phyloP scores from a whole-genome alignment of 2,888 invertebrate species.

The Eudasyphora cyanicolor region DNA sequence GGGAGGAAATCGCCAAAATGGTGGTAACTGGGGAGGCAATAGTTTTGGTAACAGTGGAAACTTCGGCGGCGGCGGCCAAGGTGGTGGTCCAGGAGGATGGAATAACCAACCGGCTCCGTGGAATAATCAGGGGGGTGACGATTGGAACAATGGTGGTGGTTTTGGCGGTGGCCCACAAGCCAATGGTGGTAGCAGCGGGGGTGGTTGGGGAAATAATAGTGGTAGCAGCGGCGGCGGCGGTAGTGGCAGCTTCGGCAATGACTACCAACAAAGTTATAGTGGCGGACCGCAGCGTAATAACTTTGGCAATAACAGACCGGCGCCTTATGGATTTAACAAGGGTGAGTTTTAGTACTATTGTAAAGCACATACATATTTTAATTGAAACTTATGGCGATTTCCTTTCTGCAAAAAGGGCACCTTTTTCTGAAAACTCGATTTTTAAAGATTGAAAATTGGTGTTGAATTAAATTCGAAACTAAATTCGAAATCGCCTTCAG shows the following conservation, averaged over 20 bases:
- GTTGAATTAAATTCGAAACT: no score
- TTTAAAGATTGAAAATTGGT: not conserved
- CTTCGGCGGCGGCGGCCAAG: constrained; percentile 78
- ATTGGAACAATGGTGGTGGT: constrained; percentile 79
- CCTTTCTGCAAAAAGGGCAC: no score
- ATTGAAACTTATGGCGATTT: no score
- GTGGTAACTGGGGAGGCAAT: constrained; percentile 78
- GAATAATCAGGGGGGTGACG: constrained; percentile 75
- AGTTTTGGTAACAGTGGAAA: constrained; percentile 72
- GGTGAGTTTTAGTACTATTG: constrained; percentile 65
- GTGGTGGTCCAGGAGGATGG: constrained; percentile 73
- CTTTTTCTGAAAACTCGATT: not conserved
- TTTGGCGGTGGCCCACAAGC: constrained; percentile 73
- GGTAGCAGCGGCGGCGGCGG: constrained; percentile 67
- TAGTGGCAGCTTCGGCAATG: constrained; percentile 79
- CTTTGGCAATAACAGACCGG: constrained; percentile 75
- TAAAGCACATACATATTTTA: not conserved
- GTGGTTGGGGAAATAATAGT: constrained; percentile 75
- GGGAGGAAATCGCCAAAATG: constrained; percentile 79
- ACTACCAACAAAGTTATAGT: constrained; percentile 91
- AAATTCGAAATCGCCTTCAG: no score
- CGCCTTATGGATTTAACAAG: constrained; percentile 77
- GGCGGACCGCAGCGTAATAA: constrained; percentile 90
- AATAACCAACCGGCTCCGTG: constrained; percentile 80
- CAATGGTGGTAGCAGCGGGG: constrained; percentile 77